Evolutionary conservation across 2,113 vertebrate species (phyloP).

Genomic region (Tichodroma muraria): DNA sequence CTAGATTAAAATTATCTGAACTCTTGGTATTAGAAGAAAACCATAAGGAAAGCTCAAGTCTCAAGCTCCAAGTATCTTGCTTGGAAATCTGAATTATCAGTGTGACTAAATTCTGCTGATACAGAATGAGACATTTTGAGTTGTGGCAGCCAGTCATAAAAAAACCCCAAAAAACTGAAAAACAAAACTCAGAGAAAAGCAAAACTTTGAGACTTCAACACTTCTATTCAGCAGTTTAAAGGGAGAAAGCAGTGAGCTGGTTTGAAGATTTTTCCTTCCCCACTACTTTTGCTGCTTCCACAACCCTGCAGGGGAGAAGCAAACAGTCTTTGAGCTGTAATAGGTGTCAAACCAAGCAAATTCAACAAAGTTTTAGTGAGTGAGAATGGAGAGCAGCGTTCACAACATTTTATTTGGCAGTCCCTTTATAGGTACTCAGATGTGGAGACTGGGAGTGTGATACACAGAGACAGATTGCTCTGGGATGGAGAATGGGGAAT

Average conservation of each 20-base stretch:
- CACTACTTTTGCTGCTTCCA: background rate
- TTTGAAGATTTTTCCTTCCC: background rate
- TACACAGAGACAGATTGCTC: background rate
- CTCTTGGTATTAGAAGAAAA: background rate
- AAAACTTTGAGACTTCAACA: background rate
- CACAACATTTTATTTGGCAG: slow-evolving; percentile 9
- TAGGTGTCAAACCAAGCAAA: slow-evolving; percentile 33
- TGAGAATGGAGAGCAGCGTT: background rate
- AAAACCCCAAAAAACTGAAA: background rate
- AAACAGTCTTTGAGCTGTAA: slow-evolving; percentile 24
- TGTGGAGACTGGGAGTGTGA: background rate
- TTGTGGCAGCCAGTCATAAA: background rate
- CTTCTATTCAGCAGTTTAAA: background rate
- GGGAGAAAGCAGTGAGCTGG: background rate
- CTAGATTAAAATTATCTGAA: background rate
- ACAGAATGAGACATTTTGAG: background rate
- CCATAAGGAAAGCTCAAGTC: background rate
- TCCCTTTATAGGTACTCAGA: background rate
- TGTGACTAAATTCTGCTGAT: background rate
- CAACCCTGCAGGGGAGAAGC: background rate
- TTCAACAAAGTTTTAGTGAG: slow-evolving; percentile 15
- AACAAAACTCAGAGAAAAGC: background rate
- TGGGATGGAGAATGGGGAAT: background rate
- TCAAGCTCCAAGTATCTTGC: background rate
- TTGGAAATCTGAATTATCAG: slow-evolving; percentile 2